phyloP scores from a whole-genome alignment of 1,140 invertebrate species.

The Caenorhabditis tropicalis region DNA sequence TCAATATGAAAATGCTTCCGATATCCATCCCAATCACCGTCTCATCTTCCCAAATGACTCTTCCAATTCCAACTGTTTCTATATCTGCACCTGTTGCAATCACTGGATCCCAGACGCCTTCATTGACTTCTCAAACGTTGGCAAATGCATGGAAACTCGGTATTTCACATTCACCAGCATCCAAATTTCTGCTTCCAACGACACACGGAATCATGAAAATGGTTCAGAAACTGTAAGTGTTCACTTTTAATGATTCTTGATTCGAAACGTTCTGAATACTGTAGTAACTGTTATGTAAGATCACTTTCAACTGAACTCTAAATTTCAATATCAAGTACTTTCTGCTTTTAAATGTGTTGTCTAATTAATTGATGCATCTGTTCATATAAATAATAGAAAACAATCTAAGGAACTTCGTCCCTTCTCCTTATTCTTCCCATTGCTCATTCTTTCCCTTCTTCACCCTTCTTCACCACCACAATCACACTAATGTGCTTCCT shows the following conservation, averaged over 20 bases:
- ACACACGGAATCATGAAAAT: conserved; percentile 34
- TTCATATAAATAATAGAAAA: too few relatives aligned
- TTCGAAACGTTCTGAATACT: neutral
- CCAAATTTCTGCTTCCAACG: neutral
- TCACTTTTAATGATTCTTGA: neutral
- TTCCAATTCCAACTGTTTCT: neutral
- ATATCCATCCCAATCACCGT: neutral
- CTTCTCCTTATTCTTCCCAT: neutral
- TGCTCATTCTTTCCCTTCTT: neutral
- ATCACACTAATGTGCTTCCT: conserved; percentile 29
- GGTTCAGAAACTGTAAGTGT: conserved; percentile 25
- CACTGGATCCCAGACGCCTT: neutral
- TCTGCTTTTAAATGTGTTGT: too few relatives aligned
- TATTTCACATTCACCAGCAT: neutral
- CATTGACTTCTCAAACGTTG: neutral
- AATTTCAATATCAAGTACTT: too few relatives aligned
- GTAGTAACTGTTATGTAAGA: too few relatives aligned
- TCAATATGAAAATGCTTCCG: neutral
- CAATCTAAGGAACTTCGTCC: neutral
- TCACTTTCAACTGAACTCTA: too few relatives aligned
- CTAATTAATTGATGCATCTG: too few relatives aligned
- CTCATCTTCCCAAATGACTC: neutral
- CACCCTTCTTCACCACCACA: neutral
- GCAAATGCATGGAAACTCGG: neutral
- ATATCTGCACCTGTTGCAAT: neutral